Conservation (phyloP, 2,888 invertebrate species). For the Prenolepis imparis region DNA sequence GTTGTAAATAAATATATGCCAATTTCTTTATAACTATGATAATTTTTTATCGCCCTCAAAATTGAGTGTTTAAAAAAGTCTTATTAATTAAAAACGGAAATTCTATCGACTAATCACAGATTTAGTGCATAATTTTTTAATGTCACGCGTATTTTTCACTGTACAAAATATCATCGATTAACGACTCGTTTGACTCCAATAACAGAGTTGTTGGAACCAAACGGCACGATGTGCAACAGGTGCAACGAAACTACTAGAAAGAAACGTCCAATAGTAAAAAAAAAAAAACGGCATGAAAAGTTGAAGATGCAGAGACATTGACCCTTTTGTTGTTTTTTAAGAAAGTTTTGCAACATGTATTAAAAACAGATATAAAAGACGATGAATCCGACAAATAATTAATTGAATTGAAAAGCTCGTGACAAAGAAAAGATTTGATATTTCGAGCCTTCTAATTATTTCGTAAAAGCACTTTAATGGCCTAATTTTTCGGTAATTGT, state of each 20-base stretch:
- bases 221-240: conserved; percentile 70
- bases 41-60: background rate
- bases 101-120: background rate
- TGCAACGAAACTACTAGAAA: conserved; percentile 66
- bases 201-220: conserved; percentile 57
- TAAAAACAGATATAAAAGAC: background rate
- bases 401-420: background rate
- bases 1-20: background rate
- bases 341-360: conserved; percentile 1
- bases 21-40: background rate
- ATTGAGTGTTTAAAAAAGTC: background rate
- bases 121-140: background rate
- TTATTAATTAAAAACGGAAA: background rate
- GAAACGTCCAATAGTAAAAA: conserved; percentile 60
- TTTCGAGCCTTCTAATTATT: background rate
- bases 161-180: conserved; percentile 54
- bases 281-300: conserved; percentile 57
- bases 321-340: conserved; percentile 20
- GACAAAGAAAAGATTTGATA: background rate
- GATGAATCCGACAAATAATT: background rate
- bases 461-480: background rate
- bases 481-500: background rate
- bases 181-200: conserved; percentile 56
- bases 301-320: conserved; percentile 7
- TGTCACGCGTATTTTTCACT: conserved; percentile 11